A percentile compares a stretch with the other conserved stretches of the same genome.
Evolutionary conservation across 2,888 invertebrate species (phyloP).

Genomic region (Xestoiulus laeticollis): DNA sequence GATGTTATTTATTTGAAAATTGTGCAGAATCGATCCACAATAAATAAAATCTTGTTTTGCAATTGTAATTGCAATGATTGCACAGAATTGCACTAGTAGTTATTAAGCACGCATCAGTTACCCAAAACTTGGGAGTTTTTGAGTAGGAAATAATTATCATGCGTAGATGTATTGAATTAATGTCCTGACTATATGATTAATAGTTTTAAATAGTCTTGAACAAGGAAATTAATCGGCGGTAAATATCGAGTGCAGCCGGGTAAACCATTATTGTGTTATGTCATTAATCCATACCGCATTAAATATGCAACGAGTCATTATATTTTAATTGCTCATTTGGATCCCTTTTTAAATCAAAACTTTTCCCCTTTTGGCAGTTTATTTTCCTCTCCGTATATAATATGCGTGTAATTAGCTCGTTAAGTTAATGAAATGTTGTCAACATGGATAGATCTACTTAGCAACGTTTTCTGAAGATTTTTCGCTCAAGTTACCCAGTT

Average conservation of each 20-base stretch:
- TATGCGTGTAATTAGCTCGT: not conserved
- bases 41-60: too few relatives aligned
- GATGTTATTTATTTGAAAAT: too few relatives aligned
- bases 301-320: not conserved
- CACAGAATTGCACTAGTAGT: too few relatives aligned
- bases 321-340: not conserved
- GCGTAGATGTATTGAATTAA: not conserved
- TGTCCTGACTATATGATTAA: not conserved
- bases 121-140: too few relatives aligned
- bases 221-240: not conserved
- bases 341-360: not conserved
- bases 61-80: too few relatives aligned
- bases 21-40: too few relatives aligned
- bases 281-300: not conserved
- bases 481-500: not conserved
- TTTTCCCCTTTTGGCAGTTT: constrained; percentile 3
- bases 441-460: not conserved
- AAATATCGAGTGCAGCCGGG: not conserved
- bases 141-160: not conserved
- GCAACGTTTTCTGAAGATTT: not conserved
- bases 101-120: too few relatives aligned
- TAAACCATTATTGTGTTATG: not conserved
- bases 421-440: not conserved
- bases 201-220: not conserved
- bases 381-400: not conserved